Evolutionary conservation across 2,888 invertebrate genomes (phyloP), one percentile per base, ranked within the genome.

Genomic region (Dugesia japonica): DNA sequence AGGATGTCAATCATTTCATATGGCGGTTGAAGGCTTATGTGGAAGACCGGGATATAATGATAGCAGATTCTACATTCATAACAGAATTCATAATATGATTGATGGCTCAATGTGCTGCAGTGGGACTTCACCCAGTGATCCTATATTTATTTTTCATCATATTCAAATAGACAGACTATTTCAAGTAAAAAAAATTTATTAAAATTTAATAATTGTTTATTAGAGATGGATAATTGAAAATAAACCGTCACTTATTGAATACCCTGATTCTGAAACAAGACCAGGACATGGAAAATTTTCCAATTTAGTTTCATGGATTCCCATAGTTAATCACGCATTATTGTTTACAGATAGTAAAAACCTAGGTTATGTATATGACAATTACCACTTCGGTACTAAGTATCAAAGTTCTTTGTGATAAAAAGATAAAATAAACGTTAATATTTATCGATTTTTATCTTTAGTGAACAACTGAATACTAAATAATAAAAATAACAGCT

Each of bases 61-160:
- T 23, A 75, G 56, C 56, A 42, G 56, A 26, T 71, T 56, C 17
- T 75, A 27, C 71, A 7, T 75, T 7, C 75, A 75, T 28, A 75
- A 75, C 56, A 42, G 75, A 42, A 42, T 76, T 9, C 76, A 76
- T 42, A 76, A 76, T 31, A 28, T 75, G 28, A 28, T 76, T 1
- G 72, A 26, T 1, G 76, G 76, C 26, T 73, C 73, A 27, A 73
- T 76, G 73, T 76, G 76, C 76, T 76, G 76, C 75, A 75, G 73
- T 75, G 76, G 26, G 17, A 76, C 76, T 0, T 72, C 76, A 7
- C 72, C 72, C 0, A 76, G 72, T 28, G 76, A 76, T 33, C 76
- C 76, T 42, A 15, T 76, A 23, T 76, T 76, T 42, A 28, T 72
- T 27, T 28, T 76, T 28, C 76, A 76, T 42, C 76, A 76, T 42